These are phyloP conservation scores for Etheostoma nigrum DNA, from an alignment of 2,797 vertebrate species.

Conservation along the genomic window DNA sequence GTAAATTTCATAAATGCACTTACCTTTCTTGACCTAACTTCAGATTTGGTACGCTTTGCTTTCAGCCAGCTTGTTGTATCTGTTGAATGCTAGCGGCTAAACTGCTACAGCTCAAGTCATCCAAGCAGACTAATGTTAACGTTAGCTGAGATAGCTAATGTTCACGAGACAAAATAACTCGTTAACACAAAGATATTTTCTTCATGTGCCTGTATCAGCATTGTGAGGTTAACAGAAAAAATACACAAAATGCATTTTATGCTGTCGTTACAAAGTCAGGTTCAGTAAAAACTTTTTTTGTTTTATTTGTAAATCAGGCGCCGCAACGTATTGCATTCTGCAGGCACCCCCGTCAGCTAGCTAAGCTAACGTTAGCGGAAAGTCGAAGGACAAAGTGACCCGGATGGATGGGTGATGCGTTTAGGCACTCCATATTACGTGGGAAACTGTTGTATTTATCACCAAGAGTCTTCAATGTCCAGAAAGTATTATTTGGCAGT, in stretches of 20 bases:
- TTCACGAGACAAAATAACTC: slow-evolving; percentile 19
- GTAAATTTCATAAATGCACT: not conserved
- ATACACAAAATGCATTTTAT: not conserved
- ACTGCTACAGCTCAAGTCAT: not conserved
- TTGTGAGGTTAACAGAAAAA: not conserved
- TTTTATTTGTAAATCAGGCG: not conserved
- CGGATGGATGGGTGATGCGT: slow-evolving; percentile 59
- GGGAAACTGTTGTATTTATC: fast-evolving
- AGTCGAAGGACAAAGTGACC: slow-evolving; percentile 37
- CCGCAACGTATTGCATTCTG: too few species aligned
- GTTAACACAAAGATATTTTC: slow-evolving; percentile 1
- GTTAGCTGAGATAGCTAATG: slow-evolving; percentile 28
- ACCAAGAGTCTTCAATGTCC: not conserved
- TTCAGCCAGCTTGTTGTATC: slow-evolving; percentile 29
- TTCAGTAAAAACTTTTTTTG: not conserved
- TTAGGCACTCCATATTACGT: slow-evolving; percentile 11
- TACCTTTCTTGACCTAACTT: slow-evolving; percentile 45
- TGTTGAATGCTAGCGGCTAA: slow-evolving; percentile 11
- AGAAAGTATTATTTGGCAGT: not conserved
- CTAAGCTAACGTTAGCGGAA: slow-evolving; percentile 8
- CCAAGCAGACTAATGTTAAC: not conserved
- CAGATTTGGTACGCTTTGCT: not conserved
- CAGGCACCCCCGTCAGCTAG: not conserved
- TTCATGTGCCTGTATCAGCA: fast-evolving
- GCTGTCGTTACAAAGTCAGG: not conserved